Base-by-base conservation (phyloP, 2,797 vertebrate genomes). In the Sebastes dallii region DNA sequence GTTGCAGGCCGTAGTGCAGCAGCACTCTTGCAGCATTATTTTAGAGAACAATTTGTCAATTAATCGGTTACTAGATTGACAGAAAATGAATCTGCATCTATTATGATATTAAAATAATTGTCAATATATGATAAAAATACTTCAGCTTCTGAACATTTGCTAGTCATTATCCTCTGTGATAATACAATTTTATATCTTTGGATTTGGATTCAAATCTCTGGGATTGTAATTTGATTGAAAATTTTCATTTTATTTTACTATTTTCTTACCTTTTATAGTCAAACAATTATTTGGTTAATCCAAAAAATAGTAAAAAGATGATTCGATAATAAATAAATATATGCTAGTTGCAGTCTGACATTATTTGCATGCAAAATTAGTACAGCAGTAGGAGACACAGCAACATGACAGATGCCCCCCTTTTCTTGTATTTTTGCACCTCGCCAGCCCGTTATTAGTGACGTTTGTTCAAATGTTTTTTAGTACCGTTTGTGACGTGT, bases 21-120 rank as follows among this genome's bases (percentile, higher is more conserved):
- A 52, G 13, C 3, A 24, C 14, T 39, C 39, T 42, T 42, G 39
- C 39, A 14, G 39, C 14, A 50, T 25, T 61, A 20, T 77, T 54
- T 69, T 22, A 54, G 20, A 55, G 13, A 25, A 16, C n/a, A 34
- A 42, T 46, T 14, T 20, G 8, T 42, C 13, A 12, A 61, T 61
- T 42, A 0, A 42, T 1, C 2, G 0, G 0, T 14, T 42, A 42
- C 39, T 42, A 42, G 39, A 42, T 42, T 42, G 5, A 42, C 39
- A 42, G 39, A 42, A 75, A 32, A 27, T 11, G 1, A 2, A 70
- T 8, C 6, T 4, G 18, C n/a, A 55, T 6, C 29, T 54, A 2
- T 16, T 56, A 11, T n/a, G 3, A 65, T 55, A 14, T 59, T 60
- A 3, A 12, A 46, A 13, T 24, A 5, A 39, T 29, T 0, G 0